Evolutionary conservation across 2,113 vertebrate genomes (phyloP), one percentile per base, ranked within the genome.

Genomic region (Dinomys branickii): DNA sequence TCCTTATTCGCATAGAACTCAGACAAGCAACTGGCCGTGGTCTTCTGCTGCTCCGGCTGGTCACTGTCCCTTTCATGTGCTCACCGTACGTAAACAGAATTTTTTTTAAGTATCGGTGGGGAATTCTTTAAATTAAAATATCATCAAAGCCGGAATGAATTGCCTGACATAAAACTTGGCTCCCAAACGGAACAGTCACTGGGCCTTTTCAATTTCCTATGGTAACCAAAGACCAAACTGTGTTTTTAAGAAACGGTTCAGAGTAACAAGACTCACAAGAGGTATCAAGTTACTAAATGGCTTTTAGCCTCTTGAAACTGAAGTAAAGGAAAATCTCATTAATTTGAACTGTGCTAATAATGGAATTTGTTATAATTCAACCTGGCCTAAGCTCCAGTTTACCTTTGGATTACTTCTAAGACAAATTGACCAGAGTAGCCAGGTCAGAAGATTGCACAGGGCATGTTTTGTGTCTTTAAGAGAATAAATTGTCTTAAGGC

Each of bases 231-330:
- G 95, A 90, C 95, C 94, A 96, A 92, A 95, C 90, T 80, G 82
- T 92, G 93, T 95, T 94, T 97, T 95, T 78, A 87, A 97, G n/a
- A 77, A 97, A 97, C 85, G 77, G 61, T 96, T 88, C 81, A 50
- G n/a, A 94, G 92, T 95, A 97, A 97, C 95, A 95, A 97, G 97
- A 97, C 96, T 95, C 97, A 95, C 97, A 97, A 96, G 97, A 96
- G 92, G 97, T 96, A 96, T 98, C 94, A 7, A 73, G 96, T 98
- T 97, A 97, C 97, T 97, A 97, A 98, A 97, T 97, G 97, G 96
- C 96, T 97, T 97, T 97, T 96, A 97, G 95, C 88, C 96, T 94
- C 97, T 97, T 97, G 96, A 98, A 97, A 97, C 90, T 30, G 24
- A 97, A 97, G 96, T 84, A 78, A 97, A 97, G 90, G 97, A 90